A percentile compares a stretch with the other conserved stretches of the same genome.
Evolutionary conservation across 2,888 invertebrate species (phyloP).

Genomic region (Halocaridina rubra): DNA sequence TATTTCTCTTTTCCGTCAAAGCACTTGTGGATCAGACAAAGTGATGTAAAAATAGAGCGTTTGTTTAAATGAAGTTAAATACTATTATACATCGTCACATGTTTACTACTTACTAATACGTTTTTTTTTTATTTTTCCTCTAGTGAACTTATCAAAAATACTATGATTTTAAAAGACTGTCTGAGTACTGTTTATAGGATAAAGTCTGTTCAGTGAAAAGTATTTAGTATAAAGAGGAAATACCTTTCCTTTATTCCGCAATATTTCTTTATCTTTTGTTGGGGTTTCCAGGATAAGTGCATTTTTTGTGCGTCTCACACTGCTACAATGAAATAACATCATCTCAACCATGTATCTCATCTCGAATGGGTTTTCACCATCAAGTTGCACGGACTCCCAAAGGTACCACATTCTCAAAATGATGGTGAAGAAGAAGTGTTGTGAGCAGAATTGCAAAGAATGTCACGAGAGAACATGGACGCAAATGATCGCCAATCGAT

Average conservation of each 20-base stretch:
- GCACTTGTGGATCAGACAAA: constrained; percentile 29
- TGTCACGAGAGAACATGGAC: neutral
- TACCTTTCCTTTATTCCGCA: neutral
- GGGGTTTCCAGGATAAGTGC: neutral
- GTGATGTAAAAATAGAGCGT: constrained; percentile 31
- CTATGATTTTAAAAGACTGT: constrained; percentile 31
- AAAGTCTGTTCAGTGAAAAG: neutral
- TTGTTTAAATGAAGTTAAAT: constrained; percentile 6
- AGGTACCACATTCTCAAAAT: neutral
- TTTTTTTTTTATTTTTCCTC: neutral
- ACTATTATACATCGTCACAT: constrained; percentile 32
- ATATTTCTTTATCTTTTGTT: neutral
- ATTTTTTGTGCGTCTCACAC: constrained; percentile 4
- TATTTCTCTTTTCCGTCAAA: neutral
- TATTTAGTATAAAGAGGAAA: neutral
- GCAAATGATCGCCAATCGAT: neutral
- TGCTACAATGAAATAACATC: neutral
- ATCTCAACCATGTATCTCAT: neutral
- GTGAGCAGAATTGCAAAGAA: neutral
- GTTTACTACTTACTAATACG: constrained; percentile 23
- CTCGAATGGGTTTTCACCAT: constrained; percentile 27
- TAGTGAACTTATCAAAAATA: constrained; percentile 38
- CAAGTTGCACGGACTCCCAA: neutral
- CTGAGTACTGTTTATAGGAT: constrained; percentile 10
- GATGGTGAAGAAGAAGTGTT: neutral